Evolutionary conservation across 2,888 invertebrate genomes (phyloP).

Genomic region (Tyria jacobaeae): DNA sequence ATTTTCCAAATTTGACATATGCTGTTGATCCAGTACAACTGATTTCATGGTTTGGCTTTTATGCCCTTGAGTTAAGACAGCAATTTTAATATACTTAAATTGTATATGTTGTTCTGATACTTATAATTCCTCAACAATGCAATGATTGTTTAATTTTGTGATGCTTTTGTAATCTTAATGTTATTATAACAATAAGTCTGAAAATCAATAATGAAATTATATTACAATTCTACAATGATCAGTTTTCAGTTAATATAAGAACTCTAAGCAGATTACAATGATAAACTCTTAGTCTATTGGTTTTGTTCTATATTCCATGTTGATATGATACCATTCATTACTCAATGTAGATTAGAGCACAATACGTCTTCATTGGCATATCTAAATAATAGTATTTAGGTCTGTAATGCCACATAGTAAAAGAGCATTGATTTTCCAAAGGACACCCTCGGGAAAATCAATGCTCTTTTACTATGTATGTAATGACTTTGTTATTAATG

Average conservation of each 20-base stretch:
- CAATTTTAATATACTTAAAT: no score
- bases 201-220: no score
- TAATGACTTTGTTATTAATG: not conserved
- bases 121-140: no score
- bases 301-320: not conserved
- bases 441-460: no score
- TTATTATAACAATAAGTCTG: no score
- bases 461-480: not conserved
- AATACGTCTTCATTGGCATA: not conserved
- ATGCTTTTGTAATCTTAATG: no score
- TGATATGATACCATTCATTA: not conserved
- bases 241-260: not conserved
- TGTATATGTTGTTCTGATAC: no score
- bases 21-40: not conserved
- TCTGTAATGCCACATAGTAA: not conserved
- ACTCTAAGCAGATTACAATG: not conserved
- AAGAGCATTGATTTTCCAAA: not conserved
- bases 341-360: not conserved
- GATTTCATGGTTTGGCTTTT: not conserved
- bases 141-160: no score
- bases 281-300: not conserved
- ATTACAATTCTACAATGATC: no score
- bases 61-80: not conserved
- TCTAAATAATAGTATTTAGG: not conserved
- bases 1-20: not conserved